Percentiles rank a stretch among this genome's conserved stretches.
Evolutionary conservation across 2,113 vertebrate genomes (phyloP).

Genomic region (Gymnobelideus leadbeateri): DNA sequence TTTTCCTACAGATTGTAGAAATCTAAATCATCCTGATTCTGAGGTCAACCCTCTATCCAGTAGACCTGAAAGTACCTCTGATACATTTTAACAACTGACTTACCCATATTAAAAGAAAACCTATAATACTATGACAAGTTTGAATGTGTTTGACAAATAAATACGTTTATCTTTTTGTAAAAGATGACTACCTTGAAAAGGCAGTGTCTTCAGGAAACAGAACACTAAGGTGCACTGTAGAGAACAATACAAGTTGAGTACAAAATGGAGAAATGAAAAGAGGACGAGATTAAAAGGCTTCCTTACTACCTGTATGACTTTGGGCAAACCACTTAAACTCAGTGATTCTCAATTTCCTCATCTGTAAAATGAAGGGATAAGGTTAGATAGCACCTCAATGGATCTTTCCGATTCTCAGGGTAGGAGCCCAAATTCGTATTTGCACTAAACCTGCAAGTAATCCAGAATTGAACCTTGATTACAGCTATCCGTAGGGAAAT

Average conservation of each 20-base stretch:
- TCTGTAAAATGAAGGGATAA: neutral
- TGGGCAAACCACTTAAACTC: neutral
- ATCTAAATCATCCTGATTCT: neutral
- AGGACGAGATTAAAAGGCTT: neutral
- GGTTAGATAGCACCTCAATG: neutral
- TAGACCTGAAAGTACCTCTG: constrained; percentile 22
- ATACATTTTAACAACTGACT: constrained; percentile 66
- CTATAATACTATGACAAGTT: constrained; percentile 63
- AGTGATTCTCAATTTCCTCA: neutral
- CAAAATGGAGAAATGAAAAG: neutral
- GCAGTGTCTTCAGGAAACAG: constrained; percentile 68
- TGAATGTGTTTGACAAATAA: constrained; percentile 74
- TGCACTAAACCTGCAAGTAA: constrained; percentile 66
- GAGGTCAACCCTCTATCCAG: neutral
- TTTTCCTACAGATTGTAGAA: neutral
- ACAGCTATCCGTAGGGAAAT: constrained; percentile 82
- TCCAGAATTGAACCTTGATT: constrained; percentile 75
- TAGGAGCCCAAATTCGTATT: constrained; percentile 50
- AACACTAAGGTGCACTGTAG: constrained; percentile 55
- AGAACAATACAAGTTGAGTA: constrained; percentile 50
- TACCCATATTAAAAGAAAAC: constrained; percentile 39
- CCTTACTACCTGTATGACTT: neutral
- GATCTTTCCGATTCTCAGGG: neutral
- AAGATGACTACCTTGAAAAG: constrained; percentile 67
- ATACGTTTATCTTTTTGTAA: constrained; percentile 74